Percentiles rank a stretch among this genome's conserved stretches.
phyloP scores from a whole-genome alignment of 2,113 vertebrate genomes.

The Macaca mulatta region DNA sequence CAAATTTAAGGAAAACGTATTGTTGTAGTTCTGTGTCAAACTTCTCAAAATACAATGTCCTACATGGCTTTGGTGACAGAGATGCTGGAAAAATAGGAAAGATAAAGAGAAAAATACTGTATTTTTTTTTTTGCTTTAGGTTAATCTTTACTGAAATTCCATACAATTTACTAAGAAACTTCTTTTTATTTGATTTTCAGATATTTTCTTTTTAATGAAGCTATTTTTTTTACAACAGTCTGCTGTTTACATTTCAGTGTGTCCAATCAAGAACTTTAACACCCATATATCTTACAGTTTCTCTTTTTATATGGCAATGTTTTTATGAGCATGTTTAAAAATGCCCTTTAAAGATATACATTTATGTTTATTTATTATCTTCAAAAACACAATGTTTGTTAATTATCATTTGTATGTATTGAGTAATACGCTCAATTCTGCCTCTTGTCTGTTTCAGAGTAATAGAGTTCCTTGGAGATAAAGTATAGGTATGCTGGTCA shows the following conservation, averaged over 20 bases:
- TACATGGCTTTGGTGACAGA: background rate
- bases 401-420: background rate
- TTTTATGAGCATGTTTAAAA: background rate
- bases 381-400: background rate
- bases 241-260: background rate
- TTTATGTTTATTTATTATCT: background rate
- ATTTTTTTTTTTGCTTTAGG: background rate
- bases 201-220: background rate
- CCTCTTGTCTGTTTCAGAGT: background rate
- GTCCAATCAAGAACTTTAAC: background rate
- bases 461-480: background rate
- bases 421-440: accelerated
- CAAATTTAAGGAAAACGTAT: no score
- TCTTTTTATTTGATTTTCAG: background rate
- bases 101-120: background rate
- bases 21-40: background rate
- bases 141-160: background rate
- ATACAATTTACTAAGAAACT: background rate
- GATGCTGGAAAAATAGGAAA: background rate
- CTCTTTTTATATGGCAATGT: background rate
- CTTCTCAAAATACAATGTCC: background rate
- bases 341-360: background rate
- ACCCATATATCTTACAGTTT: background rate
- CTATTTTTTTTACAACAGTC: background rate
- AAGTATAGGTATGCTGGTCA: accelerated